A percentile compares a stretch with the other conserved stretches of the same genome.
Conservation (phyloP, 2,797 vertebrate species). For the Arrhamphus sclerolepis region DNA sequence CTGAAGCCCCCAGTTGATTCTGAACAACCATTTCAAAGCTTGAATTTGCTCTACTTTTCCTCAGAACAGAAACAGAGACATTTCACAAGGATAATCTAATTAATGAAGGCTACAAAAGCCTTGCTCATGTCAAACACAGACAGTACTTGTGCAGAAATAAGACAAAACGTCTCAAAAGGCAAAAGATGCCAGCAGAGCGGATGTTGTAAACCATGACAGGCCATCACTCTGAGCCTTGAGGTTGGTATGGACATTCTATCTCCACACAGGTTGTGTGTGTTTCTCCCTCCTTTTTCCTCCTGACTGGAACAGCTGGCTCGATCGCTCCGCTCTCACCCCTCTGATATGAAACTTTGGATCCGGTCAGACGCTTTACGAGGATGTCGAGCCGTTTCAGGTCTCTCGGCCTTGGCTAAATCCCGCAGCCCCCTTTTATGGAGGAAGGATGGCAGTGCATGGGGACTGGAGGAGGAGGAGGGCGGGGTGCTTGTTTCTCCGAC, state of each 20-base stretch:
- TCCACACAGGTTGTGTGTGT: conserved; percentile 46
- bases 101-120: background rate
- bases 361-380: conserved; percentile 80
- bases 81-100: background rate
- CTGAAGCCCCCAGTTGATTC: background rate
- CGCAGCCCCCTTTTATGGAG: conserved; percentile 59
- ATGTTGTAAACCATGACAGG: conserved; percentile 56
- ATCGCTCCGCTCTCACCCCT: conserved; percentile 58
- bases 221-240: conserved; percentile 44
- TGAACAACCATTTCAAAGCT: conserved; percentile 5
- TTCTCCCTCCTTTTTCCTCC: conserved; percentile 4
- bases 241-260: conserved; percentile 71
- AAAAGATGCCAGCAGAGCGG: conserved; percentile 27
- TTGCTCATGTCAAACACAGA: background rate
- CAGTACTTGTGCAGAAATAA: too few relatives aligned
- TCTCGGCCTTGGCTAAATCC: conserved; percentile 73
- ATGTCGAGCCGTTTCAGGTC: conserved; percentile 67
- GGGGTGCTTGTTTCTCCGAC: conserved; percentile 36
- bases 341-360: conserved; percentile 77
- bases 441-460: conserved; percentile 40
- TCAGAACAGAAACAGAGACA: conserved; percentile 2
- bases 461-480: background rate
- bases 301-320: conserved; percentile 76
- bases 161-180: background rate
- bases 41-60: background rate